phyloP scores from a whole-genome alignment of 2,113 vertebrate species.

The Collichthys lucidus region DNA sequence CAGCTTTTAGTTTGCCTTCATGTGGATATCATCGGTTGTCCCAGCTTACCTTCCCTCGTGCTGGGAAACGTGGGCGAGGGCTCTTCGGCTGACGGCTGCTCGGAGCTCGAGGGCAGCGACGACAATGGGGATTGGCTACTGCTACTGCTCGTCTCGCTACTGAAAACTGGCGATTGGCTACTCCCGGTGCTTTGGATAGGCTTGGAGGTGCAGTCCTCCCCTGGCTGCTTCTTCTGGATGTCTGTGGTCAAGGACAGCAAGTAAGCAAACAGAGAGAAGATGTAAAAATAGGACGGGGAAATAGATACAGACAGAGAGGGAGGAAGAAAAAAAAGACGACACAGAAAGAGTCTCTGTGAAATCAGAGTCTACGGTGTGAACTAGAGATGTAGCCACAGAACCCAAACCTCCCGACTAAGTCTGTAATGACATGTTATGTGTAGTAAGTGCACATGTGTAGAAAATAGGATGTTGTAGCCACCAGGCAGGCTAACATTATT shows the following conservation, averaged over 20 bases:
- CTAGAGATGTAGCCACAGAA: neutral
- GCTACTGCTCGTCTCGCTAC: slow-evolving; percentile 90
- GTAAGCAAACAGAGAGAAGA: neutral
- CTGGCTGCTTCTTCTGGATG: slow-evolving; percentile 94
- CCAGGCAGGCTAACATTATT: neutral
- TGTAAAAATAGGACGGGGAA: neutral
- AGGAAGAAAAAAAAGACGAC: neutral
- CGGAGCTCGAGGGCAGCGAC: slow-evolving; percentile 85
- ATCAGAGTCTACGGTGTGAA: neutral
- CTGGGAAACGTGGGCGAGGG: slow-evolving; percentile 88
- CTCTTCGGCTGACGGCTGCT: slow-evolving; percentile 88
- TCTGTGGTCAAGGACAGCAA: slow-evolving; percentile 78
- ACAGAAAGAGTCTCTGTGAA: neutral
- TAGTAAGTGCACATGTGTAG: neutral
- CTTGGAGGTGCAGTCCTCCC: slow-evolving; percentile 90
- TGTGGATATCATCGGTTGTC: neutral
- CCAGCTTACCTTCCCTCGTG: slow-evolving; percentile 89
- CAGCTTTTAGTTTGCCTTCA: neutral
- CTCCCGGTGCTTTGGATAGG: slow-evolving; percentile 90
- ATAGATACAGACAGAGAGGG: neutral
- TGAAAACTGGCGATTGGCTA: slow-evolving; percentile 91
- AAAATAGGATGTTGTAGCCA: neutral
- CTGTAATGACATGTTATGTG: neutral
- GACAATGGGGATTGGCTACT: slow-evolving; percentile 87
- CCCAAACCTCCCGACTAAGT: neutral